A percentile compares a stretch with the other conserved stretches of the same genome.
Conservation (phyloP, 1,140 invertebrate species). For the Hestina assimilis region DNA sequence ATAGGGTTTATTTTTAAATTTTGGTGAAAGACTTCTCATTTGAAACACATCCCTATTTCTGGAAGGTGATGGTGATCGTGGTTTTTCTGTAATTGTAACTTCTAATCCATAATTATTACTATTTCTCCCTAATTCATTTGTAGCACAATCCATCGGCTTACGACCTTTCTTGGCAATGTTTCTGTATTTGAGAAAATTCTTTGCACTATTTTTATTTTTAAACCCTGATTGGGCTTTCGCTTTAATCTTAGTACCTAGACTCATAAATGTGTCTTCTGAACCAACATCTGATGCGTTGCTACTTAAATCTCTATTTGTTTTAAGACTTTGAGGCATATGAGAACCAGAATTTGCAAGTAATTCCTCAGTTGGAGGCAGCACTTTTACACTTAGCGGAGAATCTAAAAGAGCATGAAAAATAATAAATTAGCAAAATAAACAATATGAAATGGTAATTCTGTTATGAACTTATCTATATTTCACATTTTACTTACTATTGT, state of each 20-base stretch:
- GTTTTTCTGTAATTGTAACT: slow-evolving; percentile 61
- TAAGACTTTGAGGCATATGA: slow-evolving; percentile 24
- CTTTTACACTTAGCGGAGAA: slow-evolving; percentile 48
- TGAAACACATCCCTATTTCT: slow-evolving; percentile 40
- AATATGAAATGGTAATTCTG: too few species aligned
- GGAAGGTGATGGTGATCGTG: slow-evolving; percentile 39
- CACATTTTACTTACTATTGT: slow-evolving; percentile 57
- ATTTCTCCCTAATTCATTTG: slow-evolving; percentile 28
- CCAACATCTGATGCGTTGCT: slow-evolving; percentile 75
- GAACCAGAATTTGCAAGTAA: slow-evolving; percentile 45
- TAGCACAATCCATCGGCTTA: slow-evolving; percentile 40
- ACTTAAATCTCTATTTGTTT: slow-evolving; percentile 50
- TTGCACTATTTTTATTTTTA: slow-evolving; percentile 51
- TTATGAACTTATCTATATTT: too few species aligned
- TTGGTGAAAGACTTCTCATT: slow-evolving; percentile 42
- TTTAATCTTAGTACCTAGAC: slow-evolving; percentile 77
- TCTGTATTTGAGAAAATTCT: slow-evolving; percentile 55
- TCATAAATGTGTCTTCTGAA: slow-evolving; percentile 74
- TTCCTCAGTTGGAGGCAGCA: slow-evolving; percentile 59
- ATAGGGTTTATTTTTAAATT: slow-evolving; percentile 42
- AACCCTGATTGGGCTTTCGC: slow-evolving; percentile 63
- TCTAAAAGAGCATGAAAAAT: too few species aligned
- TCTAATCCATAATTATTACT: slow-evolving; percentile 53
- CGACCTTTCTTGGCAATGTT: slow-evolving; percentile 53
- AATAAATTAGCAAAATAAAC: too few species aligned